phyloP scores from a whole-genome alignment of 2,888 invertebrate genomes.

The Sisyra nigra region DNA sequence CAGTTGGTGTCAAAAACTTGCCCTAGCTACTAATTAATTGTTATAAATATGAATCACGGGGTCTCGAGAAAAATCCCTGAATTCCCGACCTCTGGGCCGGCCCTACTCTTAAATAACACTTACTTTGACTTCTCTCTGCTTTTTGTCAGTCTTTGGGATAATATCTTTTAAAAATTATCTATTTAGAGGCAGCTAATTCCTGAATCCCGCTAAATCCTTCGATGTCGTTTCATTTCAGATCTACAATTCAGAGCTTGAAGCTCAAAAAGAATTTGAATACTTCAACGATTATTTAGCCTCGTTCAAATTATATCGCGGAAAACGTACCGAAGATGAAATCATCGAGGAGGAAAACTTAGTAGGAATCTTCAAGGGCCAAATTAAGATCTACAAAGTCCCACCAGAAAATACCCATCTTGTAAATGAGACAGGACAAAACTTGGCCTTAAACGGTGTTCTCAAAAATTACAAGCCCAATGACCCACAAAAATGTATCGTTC shows the following conservation, averaged over 20 bases:
- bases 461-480: conserved; percentile 42
- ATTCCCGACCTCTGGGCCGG: no score
- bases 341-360: conserved; percentile 29
- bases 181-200: no score
- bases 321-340: conserved; percentile 28
- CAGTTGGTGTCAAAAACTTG: no score
- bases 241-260: conserved; percentile 38
- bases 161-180: no score
- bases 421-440: conserved; percentile 32
- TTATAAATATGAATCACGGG: no score
- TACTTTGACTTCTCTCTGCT: no score
- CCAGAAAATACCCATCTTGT: conserved; percentile 32
- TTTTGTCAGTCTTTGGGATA: no score
- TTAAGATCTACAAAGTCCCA: conserved; percentile 50
- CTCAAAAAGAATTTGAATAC: conserved; percentile 43
- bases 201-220: no score
- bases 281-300: conserved; percentile 50
- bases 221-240: no score
- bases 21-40: no score
- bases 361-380: conserved; percentile 22
- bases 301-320: conserved; percentile 44
- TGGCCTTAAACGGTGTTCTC: conserved; percentile 37
- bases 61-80: no score
- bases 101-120: no score
- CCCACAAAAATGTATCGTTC: conserved; percentile 31